Conservation (phyloP, 2,113 vertebrate genomes). For the Dipodomys merriami region DNA sequence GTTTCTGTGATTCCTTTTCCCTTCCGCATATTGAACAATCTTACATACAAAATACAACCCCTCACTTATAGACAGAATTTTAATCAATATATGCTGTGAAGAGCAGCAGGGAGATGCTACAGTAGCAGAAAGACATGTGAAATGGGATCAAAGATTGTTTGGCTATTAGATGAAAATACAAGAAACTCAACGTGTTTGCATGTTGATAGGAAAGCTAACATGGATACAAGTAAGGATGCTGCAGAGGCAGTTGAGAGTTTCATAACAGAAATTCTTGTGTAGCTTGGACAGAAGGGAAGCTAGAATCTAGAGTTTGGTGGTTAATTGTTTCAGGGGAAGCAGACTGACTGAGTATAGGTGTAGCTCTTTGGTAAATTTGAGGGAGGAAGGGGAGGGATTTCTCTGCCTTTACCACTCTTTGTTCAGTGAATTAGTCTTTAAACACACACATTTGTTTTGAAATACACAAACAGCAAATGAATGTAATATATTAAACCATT, state of each 20-base stretch:
- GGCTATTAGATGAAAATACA: not conserved
- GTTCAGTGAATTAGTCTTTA: not conserved
- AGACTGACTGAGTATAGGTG: not conserved
- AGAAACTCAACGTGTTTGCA: not conserved
- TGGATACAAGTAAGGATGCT: not conserved
- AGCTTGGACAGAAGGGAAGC: not conserved
- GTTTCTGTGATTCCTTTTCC: too few relatives aligned
- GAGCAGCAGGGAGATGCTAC: not conserved
- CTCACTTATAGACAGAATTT: not conserved
- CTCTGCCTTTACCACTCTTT: not conserved
- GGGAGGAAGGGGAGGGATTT: not conserved
- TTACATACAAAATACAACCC: too few relatives aligned
- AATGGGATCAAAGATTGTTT: not conserved
- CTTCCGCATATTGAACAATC: too few relatives aligned
- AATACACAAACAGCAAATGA: not conserved
- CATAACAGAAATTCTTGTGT: not conserved
- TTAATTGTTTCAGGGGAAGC: not conserved
- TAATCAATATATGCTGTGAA: not conserved
- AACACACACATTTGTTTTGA: not conserved
- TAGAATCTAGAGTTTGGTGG: not conserved
- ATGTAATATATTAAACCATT: not conserved
- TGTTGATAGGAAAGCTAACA: not conserved
- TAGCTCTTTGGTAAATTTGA: not conserved
- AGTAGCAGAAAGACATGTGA: not conserved
- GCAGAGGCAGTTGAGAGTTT: not conserved